A percentile compares a stretch with the other conserved stretches of the same genome.
phyloP scores from a whole-genome alignment of 2,888 invertebrate genomes.

The Arrhopalites spinosus region DNA sequence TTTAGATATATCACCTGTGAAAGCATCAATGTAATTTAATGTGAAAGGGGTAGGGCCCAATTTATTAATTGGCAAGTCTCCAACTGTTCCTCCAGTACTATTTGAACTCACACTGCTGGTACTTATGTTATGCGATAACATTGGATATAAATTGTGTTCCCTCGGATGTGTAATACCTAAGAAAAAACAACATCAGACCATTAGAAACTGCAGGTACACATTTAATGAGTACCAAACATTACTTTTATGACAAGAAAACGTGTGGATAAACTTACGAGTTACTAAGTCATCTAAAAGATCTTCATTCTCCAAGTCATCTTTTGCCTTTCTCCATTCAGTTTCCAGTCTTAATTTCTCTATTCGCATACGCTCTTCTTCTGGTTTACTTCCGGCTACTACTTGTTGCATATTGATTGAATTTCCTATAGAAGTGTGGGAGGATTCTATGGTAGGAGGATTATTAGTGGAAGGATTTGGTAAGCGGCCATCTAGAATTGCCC shows the following conservation, averaged over 20 bases:
- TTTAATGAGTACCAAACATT: neutral
- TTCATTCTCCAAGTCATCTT: slow-evolving; percentile 64
- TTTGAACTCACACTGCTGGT: slow-evolving; percentile 56
- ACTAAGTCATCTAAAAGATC: slow-evolving; percentile 60
- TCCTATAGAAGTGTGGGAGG: neutral
- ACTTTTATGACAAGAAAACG: neutral
- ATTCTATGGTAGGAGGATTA: neutral
- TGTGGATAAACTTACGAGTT: neutral
- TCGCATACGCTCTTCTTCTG: slow-evolving; percentile 59
- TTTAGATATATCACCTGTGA: no score
- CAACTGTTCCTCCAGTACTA: slow-evolving; percentile 44
- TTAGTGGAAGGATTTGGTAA: slow-evolving; percentile 49
- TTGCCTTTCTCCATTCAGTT: slow-evolving; percentile 63
- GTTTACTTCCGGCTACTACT: slow-evolving; percentile 47
- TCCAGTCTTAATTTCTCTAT: slow-evolving; percentile 62
- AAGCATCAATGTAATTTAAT: slow-evolving; percentile 49
- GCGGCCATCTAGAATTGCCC: slow-evolving; percentile 66
- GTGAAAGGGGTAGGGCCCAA: slow-evolving; percentile 53
- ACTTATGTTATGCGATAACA: slow-evolving; percentile 50
- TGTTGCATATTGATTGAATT: neutral
- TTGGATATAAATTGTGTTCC: slow-evolving; percentile 48
- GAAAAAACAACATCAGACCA: neutral
- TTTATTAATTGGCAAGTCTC: slow-evolving; percentile 34
- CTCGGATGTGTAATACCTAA: slow-evolving; percentile 54
- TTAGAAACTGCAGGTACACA: neutral